Conservation (phyloP, 2,113 vertebrate genomes). For the Rhineura floridana region DNA sequence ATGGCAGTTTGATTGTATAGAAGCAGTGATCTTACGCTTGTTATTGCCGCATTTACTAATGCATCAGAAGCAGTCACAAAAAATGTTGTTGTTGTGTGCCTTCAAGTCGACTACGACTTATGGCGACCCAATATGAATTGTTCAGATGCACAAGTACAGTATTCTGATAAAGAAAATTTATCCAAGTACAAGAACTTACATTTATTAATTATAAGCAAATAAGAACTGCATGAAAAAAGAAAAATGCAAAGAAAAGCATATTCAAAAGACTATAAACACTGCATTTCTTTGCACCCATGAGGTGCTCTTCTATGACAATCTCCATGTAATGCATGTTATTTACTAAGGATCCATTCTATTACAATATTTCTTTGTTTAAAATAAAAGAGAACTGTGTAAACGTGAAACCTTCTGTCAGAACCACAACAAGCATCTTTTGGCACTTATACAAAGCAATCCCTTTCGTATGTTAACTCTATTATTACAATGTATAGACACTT, state of each 20-base stretch:
- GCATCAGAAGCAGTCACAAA: constrained; percentile 65
- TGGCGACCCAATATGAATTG: constrained; percentile 63
- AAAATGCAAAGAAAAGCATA: constrained; percentile 48
- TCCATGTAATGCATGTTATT: constrained; percentile 36
- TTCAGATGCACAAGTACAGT: constrained; percentile 54
- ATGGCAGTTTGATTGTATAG: constrained; percentile 91
- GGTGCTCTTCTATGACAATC: constrained; percentile 52
- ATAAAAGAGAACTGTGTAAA: constrained; percentile 33
- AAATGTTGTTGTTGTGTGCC: too few relatives aligned
- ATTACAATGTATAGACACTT: constrained; percentile 72
- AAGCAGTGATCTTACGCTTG: constrained; percentile 81
- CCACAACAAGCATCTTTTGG: constrained; percentile 33
- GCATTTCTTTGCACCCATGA: constrained; percentile 47
- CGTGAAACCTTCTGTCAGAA: constrained; percentile 46
- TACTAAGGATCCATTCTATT: constrained; percentile 47
- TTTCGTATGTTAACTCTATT: constrained; percentile 68
- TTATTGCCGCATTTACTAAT: constrained; percentile 74
- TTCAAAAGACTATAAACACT: constrained; percentile 33
- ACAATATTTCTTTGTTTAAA: constrained; percentile 56
- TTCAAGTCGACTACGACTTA: too few relatives aligned
- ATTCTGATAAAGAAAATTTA: constrained; percentile 57
- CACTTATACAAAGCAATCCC: constrained; percentile 62
- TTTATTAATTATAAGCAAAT: constrained; percentile 58
- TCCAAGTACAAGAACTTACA: constrained; percentile 64
- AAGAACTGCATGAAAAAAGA: constrained; percentile 1